Evolutionary conservation across 2,888 invertebrate species (phyloP).

Genomic region (Aleiodes leptofemur): DNA sequence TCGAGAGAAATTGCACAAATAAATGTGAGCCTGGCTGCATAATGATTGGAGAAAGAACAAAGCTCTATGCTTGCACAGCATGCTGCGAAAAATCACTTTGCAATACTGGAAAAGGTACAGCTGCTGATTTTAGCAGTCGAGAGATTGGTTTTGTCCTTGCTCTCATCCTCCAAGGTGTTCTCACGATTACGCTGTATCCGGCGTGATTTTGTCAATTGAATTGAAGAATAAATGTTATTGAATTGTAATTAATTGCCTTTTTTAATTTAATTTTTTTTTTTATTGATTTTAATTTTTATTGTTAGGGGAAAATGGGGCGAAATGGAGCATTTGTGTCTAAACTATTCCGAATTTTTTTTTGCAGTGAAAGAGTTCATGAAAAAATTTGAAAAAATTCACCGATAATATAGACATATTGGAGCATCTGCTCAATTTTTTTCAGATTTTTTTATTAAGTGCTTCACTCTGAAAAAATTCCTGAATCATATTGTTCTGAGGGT

Average conservation of each 20-base stretch:
- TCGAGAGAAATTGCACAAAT: conserved; percentile 88
- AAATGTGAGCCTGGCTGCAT: conserved; percentile 93
- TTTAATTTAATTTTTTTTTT: too few species aligned
- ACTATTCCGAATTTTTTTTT: too few species aligned
- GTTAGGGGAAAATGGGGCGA: too few species aligned
- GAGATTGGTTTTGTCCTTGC: conserved; percentile 67
- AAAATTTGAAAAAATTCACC: too few species aligned
- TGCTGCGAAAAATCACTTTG: conserved; percentile 89
- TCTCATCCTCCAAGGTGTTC: conserved; percentile 65
- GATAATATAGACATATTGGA: too few species aligned
- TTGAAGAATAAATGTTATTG: background rate
- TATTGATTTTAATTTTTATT: too few species aligned
- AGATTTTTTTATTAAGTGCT: too few species aligned
- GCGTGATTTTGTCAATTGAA: conserved; percentile 67
- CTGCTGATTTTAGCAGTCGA: conserved; percentile 61
- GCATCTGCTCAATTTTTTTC: too few species aligned
- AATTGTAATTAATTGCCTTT: background rate
- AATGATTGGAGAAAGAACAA: conserved; percentile 91
- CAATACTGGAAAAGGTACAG: conserved; percentile 82
- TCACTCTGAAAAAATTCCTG: too few species aligned
- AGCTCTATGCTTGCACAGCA: conserved; percentile 90
- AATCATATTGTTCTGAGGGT: too few species aligned
- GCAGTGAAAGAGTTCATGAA: too few species aligned
- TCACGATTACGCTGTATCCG: conserved; percentile 69
- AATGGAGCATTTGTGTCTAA: too few species aligned